These are phyloP conservation scores for Petrosia ficiformis DNA, from an alignment of 37 sponge, comb jelly and placozoan species.

Conservation along the genomic window DNA sequence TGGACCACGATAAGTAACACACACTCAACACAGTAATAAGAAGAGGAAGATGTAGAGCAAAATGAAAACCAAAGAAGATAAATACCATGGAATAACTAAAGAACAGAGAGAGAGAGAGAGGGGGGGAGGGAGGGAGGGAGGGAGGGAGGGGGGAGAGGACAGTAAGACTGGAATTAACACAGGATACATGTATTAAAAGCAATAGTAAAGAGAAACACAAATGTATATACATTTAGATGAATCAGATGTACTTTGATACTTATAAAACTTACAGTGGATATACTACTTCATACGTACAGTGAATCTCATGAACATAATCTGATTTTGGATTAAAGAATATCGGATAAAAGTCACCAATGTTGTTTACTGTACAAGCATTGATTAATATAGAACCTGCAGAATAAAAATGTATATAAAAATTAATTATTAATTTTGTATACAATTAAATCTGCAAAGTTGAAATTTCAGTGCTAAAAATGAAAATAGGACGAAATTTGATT, in stretches of 20 bases:
- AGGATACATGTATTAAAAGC: too few relatives aligned
- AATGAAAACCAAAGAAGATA: conserved; percentile 33
- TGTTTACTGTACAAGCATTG: conserved; percentile 22
- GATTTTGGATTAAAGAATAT: conserved; percentile 42
- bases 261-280: conserved; percentile 48
- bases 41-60: conserved; percentile 14
- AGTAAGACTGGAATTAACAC: too few relatives aligned
- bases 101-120: not conserved
- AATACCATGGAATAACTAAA: conserved; percentile 39
- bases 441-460: not conserved
- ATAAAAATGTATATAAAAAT: not conserved
- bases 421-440: not conserved
- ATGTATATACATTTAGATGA: too few relatives aligned
- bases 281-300: conserved; percentile 45
- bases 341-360: conserved; percentile 41
- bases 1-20: not conserved
- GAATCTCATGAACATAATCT: conserved; percentile 23
- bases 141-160: too few relatives aligned
- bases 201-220: too few relatives aligned
- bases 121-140: too few relatives aligned
- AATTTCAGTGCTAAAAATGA: not conserved
- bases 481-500: not conserved
- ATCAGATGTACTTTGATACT: too few relatives aligned
- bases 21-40: conserved; percentile 1
- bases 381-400: conserved; percentile 20